Percentiles rank a stretch among this genome's conserved stretches.
phyloP scores from a whole-genome alignment of 2,113 vertebrate genomes.

The Saccopteryx bilineata region DNA sequence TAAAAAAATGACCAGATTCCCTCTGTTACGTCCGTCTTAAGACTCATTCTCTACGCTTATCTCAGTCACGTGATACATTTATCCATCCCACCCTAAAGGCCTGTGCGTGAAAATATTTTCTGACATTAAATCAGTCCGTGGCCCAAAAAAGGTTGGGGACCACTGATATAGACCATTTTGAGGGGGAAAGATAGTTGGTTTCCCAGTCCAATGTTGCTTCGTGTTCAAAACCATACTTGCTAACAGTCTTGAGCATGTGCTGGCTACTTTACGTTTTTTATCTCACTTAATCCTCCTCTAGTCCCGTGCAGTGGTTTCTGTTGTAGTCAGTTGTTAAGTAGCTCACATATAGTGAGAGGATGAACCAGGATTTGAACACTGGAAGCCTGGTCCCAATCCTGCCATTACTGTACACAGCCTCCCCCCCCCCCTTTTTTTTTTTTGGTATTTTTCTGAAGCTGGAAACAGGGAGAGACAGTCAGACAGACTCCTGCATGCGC shows the following conservation, averaged over 20 bases:
- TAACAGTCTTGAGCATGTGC: background rate
- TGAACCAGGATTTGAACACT: background rate
- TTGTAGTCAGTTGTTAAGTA: slow-evolving; percentile 10
- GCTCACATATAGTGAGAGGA: background rate
- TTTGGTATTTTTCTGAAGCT: too few relatives aligned
- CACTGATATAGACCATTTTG: background rate
- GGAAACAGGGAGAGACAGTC: too few relatives aligned
- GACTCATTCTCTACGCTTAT: too few relatives aligned
- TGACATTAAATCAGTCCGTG: too few relatives aligned
- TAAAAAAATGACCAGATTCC: too few relatives aligned
- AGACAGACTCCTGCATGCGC: too few relatives aligned
- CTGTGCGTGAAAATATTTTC: too few relatives aligned
- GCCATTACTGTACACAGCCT: background rate
- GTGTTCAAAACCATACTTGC: slow-evolving; percentile 42
- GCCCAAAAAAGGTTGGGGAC: too few relatives aligned
- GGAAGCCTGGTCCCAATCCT: background rate
- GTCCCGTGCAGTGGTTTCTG: background rate
- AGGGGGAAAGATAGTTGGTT: slow-evolving; percentile 20
- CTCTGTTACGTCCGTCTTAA: too few relatives aligned
- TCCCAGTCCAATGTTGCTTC: slow-evolving; percentile 4
- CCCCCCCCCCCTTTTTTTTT: too few relatives aligned
- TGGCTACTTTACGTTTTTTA: background rate
- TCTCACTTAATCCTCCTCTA: slow-evolving; percentile 17
- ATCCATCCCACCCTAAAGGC: too few relatives aligned
- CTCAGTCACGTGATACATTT: too few relatives aligned